Base-by-base conservation (phyloP, 1,140 invertebrate species). In the Philotrypesis tridentata region DNA sequence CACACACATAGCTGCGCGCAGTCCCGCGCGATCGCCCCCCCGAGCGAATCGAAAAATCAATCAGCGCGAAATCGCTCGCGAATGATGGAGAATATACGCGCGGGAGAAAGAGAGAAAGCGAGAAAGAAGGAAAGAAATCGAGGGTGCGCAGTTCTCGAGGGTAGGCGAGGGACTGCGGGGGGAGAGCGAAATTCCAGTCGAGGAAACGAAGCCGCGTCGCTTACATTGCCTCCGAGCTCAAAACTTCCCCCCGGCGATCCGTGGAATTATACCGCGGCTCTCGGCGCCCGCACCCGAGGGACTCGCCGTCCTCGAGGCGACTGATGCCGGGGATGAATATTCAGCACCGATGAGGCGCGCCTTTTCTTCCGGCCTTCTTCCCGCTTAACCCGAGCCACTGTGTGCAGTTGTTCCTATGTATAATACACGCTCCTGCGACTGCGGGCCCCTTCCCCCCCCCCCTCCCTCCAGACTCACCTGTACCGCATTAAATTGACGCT, bases 201-300 rank as follows among this genome's bases (percentile, higher is more conserved):
- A 55, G 21, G 6, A 55, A n/a, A n/a, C 21, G 4, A 17, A 17
- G 0, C 21, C 48, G n/a, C n/a, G 48, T 55, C 48, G n/a, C 48
- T 7, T 55, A n/a, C 48, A 17, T n/a, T 17, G 21, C 40, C 21
- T 4, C 0, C 7, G 21, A 9, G 4, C 21, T 29, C n/a, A 11
- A 29, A 65, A 27, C 9, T 17, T 17, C n/a, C 9, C 25, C 27
- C 9, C 63, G 63, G 70, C 37, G 43, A 71, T 71, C 37, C 70
- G 11, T 23, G 31, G 70, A 43, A 71, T 71, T 71, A 71, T 21
- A 23, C 71, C n/a, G 71, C 71, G 43, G 17, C n/a, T n/a, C n/a
- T n/a, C n/a, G n/a, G n/a, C n/a, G n/a, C n/a, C n/a, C 48, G 61
- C 61, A 25, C 23, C 61, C 27, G 61, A 65, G 61, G 61, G 23